phyloP scores from a whole-genome alignment of 92 coral and sea anemone genomes.

The Epizoanthus stellaris region DNA sequence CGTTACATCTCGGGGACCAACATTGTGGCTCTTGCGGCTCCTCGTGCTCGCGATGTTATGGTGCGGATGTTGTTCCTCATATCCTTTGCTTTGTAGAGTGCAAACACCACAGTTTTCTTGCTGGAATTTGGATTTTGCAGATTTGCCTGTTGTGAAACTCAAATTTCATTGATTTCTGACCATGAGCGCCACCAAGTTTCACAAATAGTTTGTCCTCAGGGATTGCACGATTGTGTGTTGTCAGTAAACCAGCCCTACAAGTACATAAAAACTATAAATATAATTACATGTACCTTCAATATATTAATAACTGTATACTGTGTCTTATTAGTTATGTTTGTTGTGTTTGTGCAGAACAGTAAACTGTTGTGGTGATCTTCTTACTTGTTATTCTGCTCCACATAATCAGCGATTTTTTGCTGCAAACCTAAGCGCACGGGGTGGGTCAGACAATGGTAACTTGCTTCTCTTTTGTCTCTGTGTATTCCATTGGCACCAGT shows the following conservation, averaged over 20 bases:
- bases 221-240: too few species aligned
- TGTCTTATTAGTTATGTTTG: too few species aligned
- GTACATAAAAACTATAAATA: too few species aligned
- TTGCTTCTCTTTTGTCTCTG: neutral
- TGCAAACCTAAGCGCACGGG: neutral
- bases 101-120: too few species aligned
- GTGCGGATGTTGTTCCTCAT: conserved; percentile 1
- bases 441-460: neutral
- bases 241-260: too few species aligned
- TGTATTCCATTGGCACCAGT: neutral
- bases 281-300: too few species aligned
- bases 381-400: neutral
- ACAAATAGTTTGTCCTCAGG: too few species aligned
- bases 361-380: neutral
- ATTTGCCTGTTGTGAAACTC: neutral
- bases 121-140: too few species aligned
- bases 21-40: too few species aligned
- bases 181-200: too few species aligned
- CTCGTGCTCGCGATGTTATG: neutral
- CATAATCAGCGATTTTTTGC: neutral
- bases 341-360: neutral
- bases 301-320: too few species aligned
- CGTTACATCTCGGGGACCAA: too few species aligned
- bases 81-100: neutral
- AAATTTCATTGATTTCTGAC: neutral